A percentile compares a stretch with the other conserved stretches of the same genome.
Conservation (phyloP, 64 coral and sea anemone genomes). For the Acropora yongei region DNA sequence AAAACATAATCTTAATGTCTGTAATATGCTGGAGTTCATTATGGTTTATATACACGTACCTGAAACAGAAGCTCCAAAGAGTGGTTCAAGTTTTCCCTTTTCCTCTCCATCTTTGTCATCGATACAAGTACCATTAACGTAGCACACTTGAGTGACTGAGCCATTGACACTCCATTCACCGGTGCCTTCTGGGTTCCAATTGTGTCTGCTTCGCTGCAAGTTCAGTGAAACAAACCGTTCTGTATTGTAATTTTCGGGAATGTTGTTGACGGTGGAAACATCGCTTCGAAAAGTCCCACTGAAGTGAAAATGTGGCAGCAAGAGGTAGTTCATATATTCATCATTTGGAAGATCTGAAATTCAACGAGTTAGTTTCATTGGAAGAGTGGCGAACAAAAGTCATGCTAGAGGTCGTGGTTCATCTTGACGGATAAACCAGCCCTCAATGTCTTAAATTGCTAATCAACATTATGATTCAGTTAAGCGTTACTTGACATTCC, state of each 20-base stretch:
- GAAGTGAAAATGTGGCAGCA: constrained; percentile 54
- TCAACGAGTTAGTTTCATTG: neutral
- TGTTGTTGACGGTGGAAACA: constrained; percentile 46
- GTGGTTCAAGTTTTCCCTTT: neutral
- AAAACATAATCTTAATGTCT: no score
- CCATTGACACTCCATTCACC: constrained; percentile 52
- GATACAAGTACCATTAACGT: constrained; percentile 19
- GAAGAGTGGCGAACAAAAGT: no score
- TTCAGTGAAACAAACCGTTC: neutral
- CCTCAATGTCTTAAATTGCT: no score
- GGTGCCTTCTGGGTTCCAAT: constrained; percentile 31
- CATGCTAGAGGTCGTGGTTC: no score
- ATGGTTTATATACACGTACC: neutral
- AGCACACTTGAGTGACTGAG: constrained; percentile 37
- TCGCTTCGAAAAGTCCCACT: constrained; percentile 38
- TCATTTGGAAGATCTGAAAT: constrained; percentile 6
- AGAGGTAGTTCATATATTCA: constrained; percentile 46
- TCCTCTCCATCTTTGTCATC: neutral
- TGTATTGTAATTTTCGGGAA: constrained; percentile 12
- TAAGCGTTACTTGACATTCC: no score
- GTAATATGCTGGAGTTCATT: no score
- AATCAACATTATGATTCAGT: no score
- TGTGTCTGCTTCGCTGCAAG: neutral
- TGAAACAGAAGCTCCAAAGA: neutral
- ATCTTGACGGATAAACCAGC: no score